These are phyloP conservation scores for Nowickia ferox DNA, from an alignment of 2,888 invertebrate genomes.

Conservation along the genomic window DNA sequence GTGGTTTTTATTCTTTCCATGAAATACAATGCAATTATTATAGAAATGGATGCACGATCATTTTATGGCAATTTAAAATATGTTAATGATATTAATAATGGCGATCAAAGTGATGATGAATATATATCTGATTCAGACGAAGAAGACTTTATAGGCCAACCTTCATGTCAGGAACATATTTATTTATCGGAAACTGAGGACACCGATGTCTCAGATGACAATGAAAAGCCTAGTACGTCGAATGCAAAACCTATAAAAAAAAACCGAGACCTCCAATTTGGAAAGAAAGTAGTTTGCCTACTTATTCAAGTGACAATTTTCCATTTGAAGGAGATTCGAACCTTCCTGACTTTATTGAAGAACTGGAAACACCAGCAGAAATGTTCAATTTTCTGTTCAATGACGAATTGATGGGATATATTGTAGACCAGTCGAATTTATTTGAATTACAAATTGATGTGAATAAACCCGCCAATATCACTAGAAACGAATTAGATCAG, in stretches of 20 bases:
- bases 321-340: conserved; percentile 21
- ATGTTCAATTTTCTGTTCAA: not conserved
- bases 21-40: conserved; percentile 6
- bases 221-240: not conserved
- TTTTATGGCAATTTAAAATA: conserved; percentile 30
- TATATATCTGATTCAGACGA: not conserved
- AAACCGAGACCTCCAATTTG: conserved; percentile 4
- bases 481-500: too few relatives aligned
- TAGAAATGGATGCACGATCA: conserved; percentile 37
- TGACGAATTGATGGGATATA: too few relatives aligned
- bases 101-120: conserved; percentile 32
- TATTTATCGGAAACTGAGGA: not conserved
- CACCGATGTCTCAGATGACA: not conserved
- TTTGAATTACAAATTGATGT: too few relatives aligned
- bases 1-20: not conserved
- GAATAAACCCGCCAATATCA: too few relatives aligned
- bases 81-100: too few relatives aligned
- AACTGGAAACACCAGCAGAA: conserved; percentile 5
- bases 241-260: conserved; percentile 26
- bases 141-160: too few relatives aligned
- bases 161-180: too few relatives aligned
- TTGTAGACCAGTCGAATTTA: too few relatives aligned
- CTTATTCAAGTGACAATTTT: conserved; percentile 17
- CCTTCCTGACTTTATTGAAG: conserved; percentile 12
- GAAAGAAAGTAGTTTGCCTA: too few relatives aligned